phyloP scores from a whole-genome alignment of 2,888 invertebrate genomes.

The Thelaira solivaga region DNA sequence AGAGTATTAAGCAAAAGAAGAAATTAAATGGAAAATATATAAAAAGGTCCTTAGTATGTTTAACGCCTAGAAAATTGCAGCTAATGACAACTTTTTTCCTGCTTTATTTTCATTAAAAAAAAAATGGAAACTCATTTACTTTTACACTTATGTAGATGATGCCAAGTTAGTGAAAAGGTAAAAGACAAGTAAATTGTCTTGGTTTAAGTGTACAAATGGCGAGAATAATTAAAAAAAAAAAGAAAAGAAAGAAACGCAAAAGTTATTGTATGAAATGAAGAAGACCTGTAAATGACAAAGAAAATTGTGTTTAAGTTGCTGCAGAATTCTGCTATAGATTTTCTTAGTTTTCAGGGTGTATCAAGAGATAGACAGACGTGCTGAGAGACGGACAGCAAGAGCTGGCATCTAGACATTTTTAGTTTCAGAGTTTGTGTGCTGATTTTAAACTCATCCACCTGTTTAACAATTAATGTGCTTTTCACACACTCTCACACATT shows the following conservation, averaged over 20 bases:
- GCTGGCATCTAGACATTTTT: neutral
- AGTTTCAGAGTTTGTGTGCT: neutral
- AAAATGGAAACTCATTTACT: slow-evolving; percentile 41
- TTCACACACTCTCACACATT: slow-evolving; percentile 7
- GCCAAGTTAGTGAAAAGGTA: slow-evolving; percentile 28
- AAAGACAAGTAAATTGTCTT: slow-evolving; percentile 52
- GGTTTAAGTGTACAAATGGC: slow-evolving; percentile 31
- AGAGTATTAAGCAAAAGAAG: slow-evolving; percentile 21
- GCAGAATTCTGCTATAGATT: slow-evolving; percentile 22
- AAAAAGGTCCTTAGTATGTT: slow-evolving; percentile 50
- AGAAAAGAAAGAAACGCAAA: slow-evolving; percentile 18
- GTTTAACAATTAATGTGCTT: slow-evolving; percentile 59
- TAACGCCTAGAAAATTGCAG: slow-evolving; percentile 65
- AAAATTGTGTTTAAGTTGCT: slow-evolving; percentile 43
- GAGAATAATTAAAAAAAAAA: too few relatives aligned
- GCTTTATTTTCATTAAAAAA: neutral
- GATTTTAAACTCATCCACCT: slow-evolving; percentile 55
- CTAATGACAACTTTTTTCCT: slow-evolving; percentile 47
- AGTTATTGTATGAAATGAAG: slow-evolving; percentile 29
- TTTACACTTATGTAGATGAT: slow-evolving; percentile 15
- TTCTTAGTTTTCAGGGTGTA: neutral
- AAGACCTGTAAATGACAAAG: slow-evolving; percentile 59
- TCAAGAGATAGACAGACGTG: neutral
- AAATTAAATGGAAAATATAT: slow-evolving; percentile 33
- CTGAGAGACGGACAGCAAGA: too few relatives aligned